These are phyloP conservation scores for Scaptomyza reducta DNA, from an alignment of 2,888 invertebrate genomes.

Conservation along the genomic window DNA sequence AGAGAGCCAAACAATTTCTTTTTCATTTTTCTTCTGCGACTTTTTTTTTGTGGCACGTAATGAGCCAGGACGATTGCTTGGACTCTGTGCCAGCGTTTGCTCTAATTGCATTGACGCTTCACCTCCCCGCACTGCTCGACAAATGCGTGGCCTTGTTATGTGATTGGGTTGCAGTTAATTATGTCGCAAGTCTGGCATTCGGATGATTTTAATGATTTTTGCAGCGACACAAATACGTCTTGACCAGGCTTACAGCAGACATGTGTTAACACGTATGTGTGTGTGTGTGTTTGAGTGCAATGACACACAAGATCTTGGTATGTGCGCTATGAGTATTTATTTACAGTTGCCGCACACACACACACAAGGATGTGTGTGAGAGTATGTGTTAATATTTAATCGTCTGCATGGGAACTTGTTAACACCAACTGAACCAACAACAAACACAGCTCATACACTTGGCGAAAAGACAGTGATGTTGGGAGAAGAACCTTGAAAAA, in stretches of 20 bases:
- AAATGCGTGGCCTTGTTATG: conserved; percentile 1
- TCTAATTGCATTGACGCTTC: conserved; percentile 75
- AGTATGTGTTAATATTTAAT: conserved; percentile 79
- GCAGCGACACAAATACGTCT: conserved; percentile 55
- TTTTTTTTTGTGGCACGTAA: conserved; percentile 66
- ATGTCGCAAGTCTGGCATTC: conserved; percentile 65
- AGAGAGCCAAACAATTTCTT: conserved; percentile 31
- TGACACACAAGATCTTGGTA: conserved; percentile 76
- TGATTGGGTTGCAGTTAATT: conserved; percentile 79
- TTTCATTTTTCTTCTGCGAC: conserved; percentile 16
- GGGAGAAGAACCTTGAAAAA: neutral
- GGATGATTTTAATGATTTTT: conserved; percentile 76
- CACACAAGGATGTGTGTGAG: conserved; percentile 35
- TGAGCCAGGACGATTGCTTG: conserved; percentile 67
- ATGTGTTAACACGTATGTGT: conserved; percentile 12
- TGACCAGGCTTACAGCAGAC: conserved; percentile 31
- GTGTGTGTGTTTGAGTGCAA: conserved; percentile 59
- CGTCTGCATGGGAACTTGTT: conserved; percentile 81
- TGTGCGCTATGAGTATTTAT: conserved; percentile 79
- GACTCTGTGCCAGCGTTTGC: conserved; percentile 20
- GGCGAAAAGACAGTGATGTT: neutral
- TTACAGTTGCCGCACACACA: conserved; percentile 71
- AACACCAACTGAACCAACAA: conserved; percentile 71
- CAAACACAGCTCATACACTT: conserved; percentile 11
- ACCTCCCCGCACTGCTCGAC: neutral